Base-by-base conservation (phyloP, 2,888 invertebrate genomes). In the Tryphoninae sp. region DNA sequence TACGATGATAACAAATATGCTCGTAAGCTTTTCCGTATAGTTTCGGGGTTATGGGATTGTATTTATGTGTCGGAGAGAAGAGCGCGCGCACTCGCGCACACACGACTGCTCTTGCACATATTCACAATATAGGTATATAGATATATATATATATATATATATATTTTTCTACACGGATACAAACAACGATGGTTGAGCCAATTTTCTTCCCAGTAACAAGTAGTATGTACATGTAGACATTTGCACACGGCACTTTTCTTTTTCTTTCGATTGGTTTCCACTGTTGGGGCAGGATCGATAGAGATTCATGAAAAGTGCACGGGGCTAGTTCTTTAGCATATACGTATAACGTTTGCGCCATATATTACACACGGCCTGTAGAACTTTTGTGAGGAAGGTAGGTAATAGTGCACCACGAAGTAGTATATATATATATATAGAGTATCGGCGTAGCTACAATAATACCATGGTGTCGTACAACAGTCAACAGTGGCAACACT, bases 401-500 rank as follows among this genome's bases (percentile, higher is more conserved):
- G 26, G n/a, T 40, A 51, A 6, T 33, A 33, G 33, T 33, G 33
- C 33, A 33, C 33, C 7, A 19, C 19, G 19, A 33, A 33, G 33
- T 33, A 7, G 62, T 65, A 68, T 68, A 40, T 23, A 58, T 16
- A 42, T 71, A 68, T 68, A 23, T 23, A 58, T 16, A 42, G 59
- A 67, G 72, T 62, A 40, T 13, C 65, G 71, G 59, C 71, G 45
- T 16, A 40, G 62, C 59, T 19, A 61, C 19, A 59, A 65, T 53
- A 77, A 45, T 45, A 45, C 13, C 45, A 55, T 55, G 68, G 73
- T 51, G 51, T 19, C 19, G 19, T 49, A 45, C 61, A 59, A 58
- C 61, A 61, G 45, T 26, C 45, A 85, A 55, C 78, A 87, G 80
- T 82, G 90, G 86, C 90, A 90, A 90, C 90, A 83, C 81, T 82